Conservation (phyloP, 2,113 vertebrate species). For the Talpa occidentalis region DNA sequence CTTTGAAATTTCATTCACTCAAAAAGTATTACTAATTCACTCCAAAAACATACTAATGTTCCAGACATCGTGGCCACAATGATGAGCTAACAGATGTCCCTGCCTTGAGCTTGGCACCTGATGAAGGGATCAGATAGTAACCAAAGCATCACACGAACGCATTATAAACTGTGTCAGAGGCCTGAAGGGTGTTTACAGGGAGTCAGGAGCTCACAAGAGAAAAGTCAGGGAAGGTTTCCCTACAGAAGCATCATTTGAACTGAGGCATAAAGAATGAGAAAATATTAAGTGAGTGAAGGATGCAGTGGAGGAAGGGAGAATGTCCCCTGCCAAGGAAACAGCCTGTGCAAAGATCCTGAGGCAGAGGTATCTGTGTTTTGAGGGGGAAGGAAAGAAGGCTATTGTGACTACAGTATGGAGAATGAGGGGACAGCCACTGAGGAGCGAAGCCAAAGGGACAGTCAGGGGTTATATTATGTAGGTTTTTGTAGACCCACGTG, state of each 20-base stretch:
- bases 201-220: background rate
- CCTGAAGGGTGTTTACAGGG: rapidly evolving
- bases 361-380: background rate
- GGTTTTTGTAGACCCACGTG: background rate
- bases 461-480: rapidly evolving
- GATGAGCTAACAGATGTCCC: background rate
- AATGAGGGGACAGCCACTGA: background rate
- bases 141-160: background rate
- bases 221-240: background rate
- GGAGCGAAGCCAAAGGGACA: background rate
- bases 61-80: background rate
- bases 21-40: background rate
- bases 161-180: background rate
- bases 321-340: background rate
- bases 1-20: background rate
- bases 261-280: background rate
- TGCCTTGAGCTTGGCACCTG: background rate
- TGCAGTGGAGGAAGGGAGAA: background rate
- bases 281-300: background rate
- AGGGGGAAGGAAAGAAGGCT: background rate
- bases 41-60: background rate
- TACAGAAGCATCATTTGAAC: background rate
- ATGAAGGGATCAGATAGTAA: background rate
- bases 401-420: background rate
- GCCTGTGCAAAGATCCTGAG: background rate